Evolutionary conservation across 2,888 invertebrate species (phyloP), one percentile per base, ranked within the genome.

Genomic region (Catocala nupta): DNA sequence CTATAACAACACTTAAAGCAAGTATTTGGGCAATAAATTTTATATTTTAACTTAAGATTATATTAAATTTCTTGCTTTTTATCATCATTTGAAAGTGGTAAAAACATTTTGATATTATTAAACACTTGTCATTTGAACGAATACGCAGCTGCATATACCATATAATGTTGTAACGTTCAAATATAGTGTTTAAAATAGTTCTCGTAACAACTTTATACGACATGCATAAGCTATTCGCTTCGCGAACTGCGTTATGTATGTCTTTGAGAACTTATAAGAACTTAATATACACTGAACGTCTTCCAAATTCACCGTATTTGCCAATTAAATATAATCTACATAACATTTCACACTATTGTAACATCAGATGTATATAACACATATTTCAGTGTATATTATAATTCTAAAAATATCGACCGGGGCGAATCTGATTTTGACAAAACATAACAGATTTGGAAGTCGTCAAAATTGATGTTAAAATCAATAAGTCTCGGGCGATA

Each of bases 211-310:
- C 42, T 33, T 5, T 13, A 11, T 39, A 58, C 50, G 25, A 47
- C 36, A 48, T 55, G 63, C 45, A 45, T 49, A 50, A 53, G 49
- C 51, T 25, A 36, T 65, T 65, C 59, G 58, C 57, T 12, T 54
- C 59, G 43, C 47, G 56, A 62, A 54, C 51, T 49, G 52, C 51
- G 33, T 44, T 39, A 62, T 60, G 25, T 68, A 48, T 64, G 55
- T 36, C 25, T 43, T 45, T 65, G 55, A 49, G 59, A 44, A 59
- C 47, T 49, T 39, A 49, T 11, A 5, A 43, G 9, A 49, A 51
- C 45, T 54, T 56, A 59, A 66, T 59, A 49, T 63, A 44, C 62
- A 75, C 69, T 75, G 68, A 59, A 63, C 36, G 12, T 43, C 43
- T 59, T 36, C 13, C 10, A 43, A 55, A 63, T 43, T 13, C 12